Evolutionary conservation across 2,888 invertebrate species (phyloP).

Genomic region (Spisula subtruncata): DNA sequence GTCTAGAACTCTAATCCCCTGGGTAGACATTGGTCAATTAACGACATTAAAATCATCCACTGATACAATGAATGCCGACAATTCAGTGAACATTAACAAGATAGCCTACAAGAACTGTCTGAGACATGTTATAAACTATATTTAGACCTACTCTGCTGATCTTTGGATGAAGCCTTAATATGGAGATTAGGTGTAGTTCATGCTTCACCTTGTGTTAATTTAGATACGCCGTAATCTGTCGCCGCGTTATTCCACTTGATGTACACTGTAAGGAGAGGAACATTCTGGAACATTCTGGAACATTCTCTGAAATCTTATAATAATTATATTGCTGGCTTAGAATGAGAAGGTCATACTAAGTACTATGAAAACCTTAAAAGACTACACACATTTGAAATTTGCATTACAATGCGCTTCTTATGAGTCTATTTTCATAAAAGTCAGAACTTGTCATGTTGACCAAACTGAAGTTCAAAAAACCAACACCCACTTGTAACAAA

Average conservation of each 20-base stretch:
- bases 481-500: too few species aligned
- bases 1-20: background rate
- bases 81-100: constrained; percentile 20
- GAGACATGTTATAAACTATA: too few species aligned
- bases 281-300: too few species aligned
- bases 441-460: too few species aligned
- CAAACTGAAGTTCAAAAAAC: too few species aligned
- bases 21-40: constrained; percentile 9
- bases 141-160: too few species aligned
- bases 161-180: background rate
- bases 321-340: too few species aligned
- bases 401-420: too few species aligned
- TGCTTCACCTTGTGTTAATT: background rate
- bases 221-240: background rate
- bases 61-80: background rate
- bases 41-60: background rate
- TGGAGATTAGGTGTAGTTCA: background rate
- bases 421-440: too few species aligned
- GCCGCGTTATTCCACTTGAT: background rate
- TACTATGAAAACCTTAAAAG: too few species aligned
- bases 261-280: background rate
- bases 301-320: background rate
- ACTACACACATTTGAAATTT: too few species aligned
- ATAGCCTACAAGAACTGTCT: background rate
- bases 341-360: too few species aligned